Percentiles rank a stretch among this genome's conserved stretches.
These are phyloP conservation scores for Gymnoscopelus braueri DNA, from an alignment of 2,797 vertebrate species.

Conservation along the genomic window DNA sequence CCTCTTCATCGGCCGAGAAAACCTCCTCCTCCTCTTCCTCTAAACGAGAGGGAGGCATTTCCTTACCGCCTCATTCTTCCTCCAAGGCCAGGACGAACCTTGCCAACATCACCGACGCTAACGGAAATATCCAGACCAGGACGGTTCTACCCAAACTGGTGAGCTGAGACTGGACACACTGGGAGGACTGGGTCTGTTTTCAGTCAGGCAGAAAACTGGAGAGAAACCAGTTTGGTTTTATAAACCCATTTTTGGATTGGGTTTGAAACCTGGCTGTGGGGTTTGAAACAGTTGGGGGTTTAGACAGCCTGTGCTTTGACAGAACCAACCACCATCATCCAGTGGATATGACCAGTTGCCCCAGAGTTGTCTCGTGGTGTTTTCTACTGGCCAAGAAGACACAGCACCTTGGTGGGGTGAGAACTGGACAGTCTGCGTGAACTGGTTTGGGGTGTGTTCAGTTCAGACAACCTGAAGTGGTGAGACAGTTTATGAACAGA, in stretches of 20 bases:
- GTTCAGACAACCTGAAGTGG: constrained; percentile 55
- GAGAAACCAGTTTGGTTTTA: constrained; percentile 43
- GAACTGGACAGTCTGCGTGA: neutral
- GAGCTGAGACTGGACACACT: constrained; percentile 84
- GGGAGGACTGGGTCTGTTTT: constrained; percentile 8
- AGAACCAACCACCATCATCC: too few species aligned
- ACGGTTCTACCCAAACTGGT: constrained; percentile 99
- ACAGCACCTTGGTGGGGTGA: too few species aligned
- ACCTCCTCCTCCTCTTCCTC: constrained; percentile 79
- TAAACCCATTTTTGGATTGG: constrained; percentile 49
- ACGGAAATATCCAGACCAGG: constrained; percentile 98
- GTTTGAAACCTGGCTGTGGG: constrained; percentile 10
- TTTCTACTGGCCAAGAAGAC: too few species aligned
- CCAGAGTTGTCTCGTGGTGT: too few species aligned
- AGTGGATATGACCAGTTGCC: too few species aligned
- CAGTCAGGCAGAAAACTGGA: constrained; percentile 20
- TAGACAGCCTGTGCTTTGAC: neutral
- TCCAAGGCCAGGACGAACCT: constrained; percentile 98
- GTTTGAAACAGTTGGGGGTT: neutral
- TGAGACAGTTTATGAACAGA: neutral
- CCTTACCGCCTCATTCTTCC: constrained; percentile 86
- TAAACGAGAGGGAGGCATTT: constrained; percentile 92
- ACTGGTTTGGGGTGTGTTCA: neutral
- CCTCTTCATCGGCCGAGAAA: constrained; percentile 79
- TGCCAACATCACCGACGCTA: constrained; percentile 96